Percentiles rank a stretch among this genome's conserved stretches.
Evolutionary conservation across 2,113 vertebrate genomes (phyloP).

Genomic region (Mormoops blainvillei): DNA sequence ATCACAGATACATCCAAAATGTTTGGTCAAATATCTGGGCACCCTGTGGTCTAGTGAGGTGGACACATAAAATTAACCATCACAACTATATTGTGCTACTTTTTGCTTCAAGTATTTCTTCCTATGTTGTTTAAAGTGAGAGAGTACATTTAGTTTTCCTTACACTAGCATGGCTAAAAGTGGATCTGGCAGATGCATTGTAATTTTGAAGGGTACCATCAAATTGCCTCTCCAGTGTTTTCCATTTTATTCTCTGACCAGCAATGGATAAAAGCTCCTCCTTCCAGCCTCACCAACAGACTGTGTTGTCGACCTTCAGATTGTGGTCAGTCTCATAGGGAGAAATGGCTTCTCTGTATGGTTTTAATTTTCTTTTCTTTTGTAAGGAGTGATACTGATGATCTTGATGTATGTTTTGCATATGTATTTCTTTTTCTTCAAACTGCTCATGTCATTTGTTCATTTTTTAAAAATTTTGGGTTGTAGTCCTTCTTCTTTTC

Average conservation of each 20-base stretch:
- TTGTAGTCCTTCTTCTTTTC: neutral
- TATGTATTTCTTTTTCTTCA: constrained; percentile 1
- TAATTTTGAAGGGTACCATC: neutral
- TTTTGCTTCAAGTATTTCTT: neutral
- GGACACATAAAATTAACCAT: neutral
- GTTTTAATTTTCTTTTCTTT: constrained; percentile 11
- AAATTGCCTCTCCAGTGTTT: neutral
- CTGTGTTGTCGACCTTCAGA: neutral
- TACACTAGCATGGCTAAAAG: neutral
- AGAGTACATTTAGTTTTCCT: neutral
- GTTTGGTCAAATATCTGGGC: neutral
- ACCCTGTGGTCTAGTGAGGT: neutral
- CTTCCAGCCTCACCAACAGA: neutral
- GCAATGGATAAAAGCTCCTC: neutral
- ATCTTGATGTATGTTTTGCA: neutral
- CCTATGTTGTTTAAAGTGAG: neutral
- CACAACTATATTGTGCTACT: neutral
- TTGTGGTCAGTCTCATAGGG: neutral
- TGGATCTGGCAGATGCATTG: neutral
- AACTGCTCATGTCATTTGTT: constrained; percentile 18
- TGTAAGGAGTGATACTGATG: neutral
- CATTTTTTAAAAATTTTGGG: neutral
- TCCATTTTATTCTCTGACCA: neutral
- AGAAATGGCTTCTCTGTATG: neutral
- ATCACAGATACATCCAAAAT: neutral